Evolutionary conservation across 30 jellyfish, hydroid and myxozoan genomes (phyloP).

Genomic region (Chrysaora quinquecirrha): DNA sequence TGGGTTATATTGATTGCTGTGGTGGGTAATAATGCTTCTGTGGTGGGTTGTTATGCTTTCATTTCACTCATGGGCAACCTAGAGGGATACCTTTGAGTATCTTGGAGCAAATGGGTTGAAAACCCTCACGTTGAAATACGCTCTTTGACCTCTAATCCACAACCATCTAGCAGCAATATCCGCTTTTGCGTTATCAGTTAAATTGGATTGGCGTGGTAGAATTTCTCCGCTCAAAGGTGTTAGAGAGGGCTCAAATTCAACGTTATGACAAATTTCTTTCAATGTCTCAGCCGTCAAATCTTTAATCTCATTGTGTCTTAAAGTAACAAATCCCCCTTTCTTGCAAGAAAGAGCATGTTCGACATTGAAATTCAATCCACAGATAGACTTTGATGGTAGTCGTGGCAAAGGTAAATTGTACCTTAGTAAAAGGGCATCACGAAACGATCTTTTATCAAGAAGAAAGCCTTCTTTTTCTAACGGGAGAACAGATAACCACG

Average conservation of each 20-base stretch:
- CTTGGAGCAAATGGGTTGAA: neutral
- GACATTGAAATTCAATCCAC: neutral
- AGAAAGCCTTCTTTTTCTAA: neutral
- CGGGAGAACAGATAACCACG: neutral
- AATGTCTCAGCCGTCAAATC: neutral
- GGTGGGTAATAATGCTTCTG: no score
- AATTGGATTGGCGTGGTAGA: neutral
- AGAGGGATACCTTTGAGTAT: no score
- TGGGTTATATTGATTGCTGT: no score
- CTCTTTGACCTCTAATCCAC: neutral
- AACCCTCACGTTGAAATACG: neutral
- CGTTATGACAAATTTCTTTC: neutral
- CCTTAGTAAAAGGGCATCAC: slow-evolving; percentile 3
- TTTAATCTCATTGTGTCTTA: neutral
- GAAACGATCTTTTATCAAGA: neutral
- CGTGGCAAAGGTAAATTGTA: neutral
- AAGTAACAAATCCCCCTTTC: neutral
- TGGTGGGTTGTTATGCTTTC: no score
- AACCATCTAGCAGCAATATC: neutral
- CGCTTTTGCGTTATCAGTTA: neutral
- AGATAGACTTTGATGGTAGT: neutral
- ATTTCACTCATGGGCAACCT: no score
- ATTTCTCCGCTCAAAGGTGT: neutral
- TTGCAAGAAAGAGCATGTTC: neutral
- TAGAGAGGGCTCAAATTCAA: neutral